These are phyloP conservation scores for Lasaia peninsularis DNA, from an alignment of 1,140 invertebrate species.

Conservation along the genomic window DNA sequence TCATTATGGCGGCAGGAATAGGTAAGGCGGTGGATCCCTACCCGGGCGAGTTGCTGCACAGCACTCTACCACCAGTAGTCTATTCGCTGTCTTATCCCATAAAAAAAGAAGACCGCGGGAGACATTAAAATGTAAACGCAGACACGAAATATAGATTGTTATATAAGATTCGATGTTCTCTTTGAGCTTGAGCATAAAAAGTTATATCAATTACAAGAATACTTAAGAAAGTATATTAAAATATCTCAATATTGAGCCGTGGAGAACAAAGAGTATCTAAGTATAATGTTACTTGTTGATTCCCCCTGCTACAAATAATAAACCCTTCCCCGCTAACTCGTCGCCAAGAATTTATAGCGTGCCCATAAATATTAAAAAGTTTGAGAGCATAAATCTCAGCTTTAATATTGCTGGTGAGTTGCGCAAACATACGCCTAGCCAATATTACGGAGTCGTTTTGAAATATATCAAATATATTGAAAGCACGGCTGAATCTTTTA, in stretches of 20 bases:
- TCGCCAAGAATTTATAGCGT: conserved; percentile 68
- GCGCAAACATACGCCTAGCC: conserved; percentile 37
- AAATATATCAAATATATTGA: conserved; percentile 22
- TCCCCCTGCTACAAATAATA: conserved; percentile 58
- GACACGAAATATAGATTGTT: too few species aligned
- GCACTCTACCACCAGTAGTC: too few species aligned
- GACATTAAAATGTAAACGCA: too few species aligned
- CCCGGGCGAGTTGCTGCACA: too few species aligned
- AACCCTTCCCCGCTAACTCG: conserved; percentile 59
- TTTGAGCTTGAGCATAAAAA: neutral
- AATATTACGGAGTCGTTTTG: conserved; percentile 37
- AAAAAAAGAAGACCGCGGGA: too few species aligned
- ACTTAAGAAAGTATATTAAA: neutral
- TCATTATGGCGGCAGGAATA: too few species aligned
- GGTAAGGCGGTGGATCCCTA: too few species aligned
- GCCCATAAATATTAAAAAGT: conserved; percentile 75
- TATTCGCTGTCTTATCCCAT: too few species aligned
- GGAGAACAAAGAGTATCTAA: conserved; percentile 12
- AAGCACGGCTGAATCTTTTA: neutral
- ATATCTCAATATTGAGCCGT: neutral
- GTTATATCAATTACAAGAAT: neutral
- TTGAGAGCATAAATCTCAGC: conserved; percentile 60
- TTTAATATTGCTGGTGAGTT: conserved; percentile 53
- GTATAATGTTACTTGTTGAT: conserved; percentile 57
- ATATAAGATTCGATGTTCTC: too few species aligned